A percentile compares a stretch with the other conserved stretches of the same genome.
phyloP scores from a whole-genome alignment of 2,797 vertebrate species.

The Argya squamiceps region DNA sequence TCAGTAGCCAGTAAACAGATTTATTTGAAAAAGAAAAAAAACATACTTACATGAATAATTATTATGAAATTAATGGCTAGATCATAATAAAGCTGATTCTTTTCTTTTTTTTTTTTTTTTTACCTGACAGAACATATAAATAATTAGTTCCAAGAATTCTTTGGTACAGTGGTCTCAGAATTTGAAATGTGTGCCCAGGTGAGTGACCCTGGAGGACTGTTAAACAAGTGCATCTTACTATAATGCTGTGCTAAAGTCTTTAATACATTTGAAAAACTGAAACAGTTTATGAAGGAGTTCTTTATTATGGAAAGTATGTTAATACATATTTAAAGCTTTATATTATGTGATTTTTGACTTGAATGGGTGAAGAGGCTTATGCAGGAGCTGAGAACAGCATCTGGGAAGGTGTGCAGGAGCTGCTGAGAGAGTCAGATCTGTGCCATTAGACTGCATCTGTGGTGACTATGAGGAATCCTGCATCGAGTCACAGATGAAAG shows the following conservation, averaged over 20 bases:
- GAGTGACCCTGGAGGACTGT: background rate
- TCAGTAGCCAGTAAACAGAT: background rate
- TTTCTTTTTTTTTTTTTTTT: background rate
- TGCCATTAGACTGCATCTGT: background rate
- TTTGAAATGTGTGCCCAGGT: background rate
- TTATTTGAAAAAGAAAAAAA: accelerated
- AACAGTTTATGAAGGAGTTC: background rate
- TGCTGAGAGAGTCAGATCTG: background rate
- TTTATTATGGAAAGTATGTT: background rate
- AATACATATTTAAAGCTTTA: background rate
- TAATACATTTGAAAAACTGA: background rate
- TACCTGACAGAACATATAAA: background rate
- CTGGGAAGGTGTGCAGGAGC: background rate
- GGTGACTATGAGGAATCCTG: background rate
- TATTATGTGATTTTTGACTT: background rate
- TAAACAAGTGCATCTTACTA: background rate
- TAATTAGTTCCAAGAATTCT: background rate
- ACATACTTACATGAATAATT: background rate
- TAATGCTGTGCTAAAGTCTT: background rate
- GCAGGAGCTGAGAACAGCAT: background rate
- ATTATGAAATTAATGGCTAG: background rate
- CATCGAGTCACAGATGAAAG: background rate
- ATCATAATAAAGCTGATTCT: background rate
- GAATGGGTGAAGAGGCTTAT: background rate
- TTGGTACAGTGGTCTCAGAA: background rate